A percentile compares a stretch with the other conserved stretches of the same genome.
Evolutionary conservation across 2,113 vertebrate species (phyloP).

Genomic region (Andinoacara biseriatus): DNA sequence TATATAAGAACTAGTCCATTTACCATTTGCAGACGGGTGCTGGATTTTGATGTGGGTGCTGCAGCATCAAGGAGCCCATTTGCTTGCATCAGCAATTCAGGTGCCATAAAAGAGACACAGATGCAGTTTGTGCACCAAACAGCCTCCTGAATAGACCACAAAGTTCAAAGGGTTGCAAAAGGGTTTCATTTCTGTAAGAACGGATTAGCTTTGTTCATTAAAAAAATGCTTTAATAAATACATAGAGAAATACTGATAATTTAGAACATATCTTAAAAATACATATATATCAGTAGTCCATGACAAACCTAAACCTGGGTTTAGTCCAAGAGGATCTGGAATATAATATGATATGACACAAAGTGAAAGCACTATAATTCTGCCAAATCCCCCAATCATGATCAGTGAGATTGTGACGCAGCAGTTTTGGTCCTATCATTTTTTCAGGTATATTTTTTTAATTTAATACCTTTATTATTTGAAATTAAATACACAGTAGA

Average conservation of each 20-base stretch:
- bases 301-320: background rate
- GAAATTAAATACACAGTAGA: background rate
- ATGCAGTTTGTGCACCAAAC: background rate
- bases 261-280: background rate
- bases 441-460: background rate
- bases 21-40: conserved; percentile 1
- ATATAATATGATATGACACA: background rate
- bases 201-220: background rate
- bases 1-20: too few species aligned
- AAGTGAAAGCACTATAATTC: background rate
- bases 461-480: background rate
- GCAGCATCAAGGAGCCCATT: conserved; percentile 30
- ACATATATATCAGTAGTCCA: background rate
- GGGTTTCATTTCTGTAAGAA: background rate
- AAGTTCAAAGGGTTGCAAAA: background rate
- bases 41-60: conserved; percentile 11
- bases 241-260: background rate
- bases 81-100: conserved; percentile 23
- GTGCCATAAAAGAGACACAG: conserved; percentile 8
- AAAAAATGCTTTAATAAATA: background rate
- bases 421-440: background rate
- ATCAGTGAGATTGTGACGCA: background rate
- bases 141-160: background rate
- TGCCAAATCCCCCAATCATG: too few species aligned
- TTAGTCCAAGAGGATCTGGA: background rate